Evolutionary conservation across 2,888 invertebrate genomes (phyloP).

Genomic region (Digitonthophagus gazella): DNA sequence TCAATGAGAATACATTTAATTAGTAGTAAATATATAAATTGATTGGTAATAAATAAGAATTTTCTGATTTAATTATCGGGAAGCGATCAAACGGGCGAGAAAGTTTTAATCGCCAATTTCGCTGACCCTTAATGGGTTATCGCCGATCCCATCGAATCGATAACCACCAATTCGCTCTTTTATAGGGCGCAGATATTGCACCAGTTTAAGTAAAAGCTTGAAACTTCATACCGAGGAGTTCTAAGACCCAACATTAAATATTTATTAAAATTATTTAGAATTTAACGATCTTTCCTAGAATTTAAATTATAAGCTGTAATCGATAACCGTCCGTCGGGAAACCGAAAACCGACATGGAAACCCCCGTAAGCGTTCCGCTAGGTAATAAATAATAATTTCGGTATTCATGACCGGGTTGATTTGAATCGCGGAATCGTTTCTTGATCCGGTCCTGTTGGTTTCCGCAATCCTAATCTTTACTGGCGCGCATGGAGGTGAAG

Average conservation of each 20-base stretch:
- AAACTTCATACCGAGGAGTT: too few species aligned
- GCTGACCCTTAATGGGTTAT: background rate
- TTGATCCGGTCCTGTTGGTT: background rate
- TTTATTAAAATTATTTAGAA: too few species aligned
- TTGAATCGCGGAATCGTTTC: background rate
- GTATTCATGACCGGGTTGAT: background rate
- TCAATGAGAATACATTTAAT: too few species aligned
- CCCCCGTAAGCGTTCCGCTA: background rate
- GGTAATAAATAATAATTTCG: background rate
- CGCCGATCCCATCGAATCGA: background rate
- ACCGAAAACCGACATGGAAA: background rate
- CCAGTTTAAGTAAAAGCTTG: background rate
- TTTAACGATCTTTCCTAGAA: too few species aligned
- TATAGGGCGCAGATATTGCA: too few species aligned
- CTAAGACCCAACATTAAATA: too few species aligned
- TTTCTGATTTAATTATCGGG: conserved; percentile 15
- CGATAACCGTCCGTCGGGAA: too few species aligned
- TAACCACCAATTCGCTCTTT: conserved; percentile 13
- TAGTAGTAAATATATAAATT: too few species aligned
- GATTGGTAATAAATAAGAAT: too few species aligned
- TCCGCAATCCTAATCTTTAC: background rate
- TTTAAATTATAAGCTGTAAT: too few species aligned
- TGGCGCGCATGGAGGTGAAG: background rate
- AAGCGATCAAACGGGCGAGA: conserved; percentile 8
- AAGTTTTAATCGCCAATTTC: conserved; percentile 14